A percentile compares a stretch with the other conserved stretches of the same genome.
Conservation (phyloP, 1,140 invertebrate species). For the Drosophila bocqueti region DNA sequence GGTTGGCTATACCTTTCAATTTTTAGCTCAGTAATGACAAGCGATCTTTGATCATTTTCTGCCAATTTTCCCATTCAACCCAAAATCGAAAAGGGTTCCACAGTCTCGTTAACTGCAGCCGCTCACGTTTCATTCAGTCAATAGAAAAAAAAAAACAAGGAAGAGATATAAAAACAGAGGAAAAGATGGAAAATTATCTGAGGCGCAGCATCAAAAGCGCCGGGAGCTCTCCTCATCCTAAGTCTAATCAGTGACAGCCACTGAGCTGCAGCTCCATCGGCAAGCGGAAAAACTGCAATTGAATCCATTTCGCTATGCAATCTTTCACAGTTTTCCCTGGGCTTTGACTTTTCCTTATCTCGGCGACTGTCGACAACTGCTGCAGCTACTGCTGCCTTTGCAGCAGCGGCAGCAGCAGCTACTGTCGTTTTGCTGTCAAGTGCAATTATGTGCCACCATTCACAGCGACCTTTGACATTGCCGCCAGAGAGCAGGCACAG, state of each 20-base stretch:
- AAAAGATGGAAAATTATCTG: conserved; percentile 73
- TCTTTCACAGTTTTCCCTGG: conserved; percentile 70
- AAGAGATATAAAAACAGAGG: conserved; percentile 3
- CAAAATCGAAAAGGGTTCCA: conserved; percentile 61
- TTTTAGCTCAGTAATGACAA: conserved; percentile 49
- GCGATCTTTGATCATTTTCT: conserved; percentile 68
- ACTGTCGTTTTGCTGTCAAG: conserved; percentile 51
- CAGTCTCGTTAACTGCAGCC: conserved; percentile 62
- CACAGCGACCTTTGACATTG: conserved; percentile 68
- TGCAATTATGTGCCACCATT: conserved; percentile 59
- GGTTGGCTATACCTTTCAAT: too few species aligned
- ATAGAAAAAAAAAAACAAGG: not conserved
- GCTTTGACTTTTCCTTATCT: conserved; percentile 51
- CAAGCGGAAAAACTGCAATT: conserved; percentile 62
- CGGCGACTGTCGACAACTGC: conserved; percentile 40
- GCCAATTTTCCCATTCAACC: conserved; percentile 56
- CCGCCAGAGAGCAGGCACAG: conserved; percentile 42
- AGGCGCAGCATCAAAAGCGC: conserved; percentile 64
- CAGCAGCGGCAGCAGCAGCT: conserved; percentile 32
- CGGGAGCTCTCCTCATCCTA: conserved; percentile 29
- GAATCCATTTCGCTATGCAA: conserved; percentile 74
- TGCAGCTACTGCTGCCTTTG: conserved; percentile 14
- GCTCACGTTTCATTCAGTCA: conserved; percentile 63
- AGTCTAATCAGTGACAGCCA: conserved; percentile 70
- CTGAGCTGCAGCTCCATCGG: conserved; percentile 39